These are phyloP conservation scores for Antrozous pallidus DNA, from an alignment of 2,797 vertebrate genomes.

Conservation along the genomic window DNA sequence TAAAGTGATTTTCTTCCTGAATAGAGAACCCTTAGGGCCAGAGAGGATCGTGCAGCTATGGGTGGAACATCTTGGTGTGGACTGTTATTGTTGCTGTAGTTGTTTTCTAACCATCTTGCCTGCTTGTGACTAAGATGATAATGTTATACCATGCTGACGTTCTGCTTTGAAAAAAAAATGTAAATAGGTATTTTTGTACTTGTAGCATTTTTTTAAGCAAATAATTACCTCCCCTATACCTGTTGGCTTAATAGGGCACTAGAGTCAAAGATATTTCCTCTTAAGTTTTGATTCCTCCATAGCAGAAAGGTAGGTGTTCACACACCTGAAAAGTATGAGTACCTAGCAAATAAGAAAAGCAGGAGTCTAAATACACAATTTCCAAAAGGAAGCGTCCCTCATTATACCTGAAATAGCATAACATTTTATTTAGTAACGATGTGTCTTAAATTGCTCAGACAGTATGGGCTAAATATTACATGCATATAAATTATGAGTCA, in stretches of 20 bases:
- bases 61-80: background rate
- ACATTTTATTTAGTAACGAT: conserved; percentile 5
- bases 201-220: background rate
- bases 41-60: background rate
- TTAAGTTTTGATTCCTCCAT: too few relatives aligned
- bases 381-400: background rate
- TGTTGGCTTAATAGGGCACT: background rate
- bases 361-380: too few relatives aligned
- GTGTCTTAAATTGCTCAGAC: background rate
- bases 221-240: background rate
- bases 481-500: background rate
- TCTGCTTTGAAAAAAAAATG: background rate
- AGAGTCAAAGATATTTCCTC: conserved; percentile 29
- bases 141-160: background rate
- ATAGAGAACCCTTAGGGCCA: background rate
- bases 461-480: background rate
- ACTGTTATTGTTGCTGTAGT: background rate
- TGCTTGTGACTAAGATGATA: conserved; percentile 22
- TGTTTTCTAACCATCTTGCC: background rate
- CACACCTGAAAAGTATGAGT: too few relatives aligned
- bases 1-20: background rate
- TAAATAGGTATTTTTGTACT: conserved; percentile 35
- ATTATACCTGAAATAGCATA: background rate
- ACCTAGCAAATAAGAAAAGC: too few relatives aligned
- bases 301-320: too few relatives aligned